Evolutionary conservation across 2,888 invertebrate genomes (phyloP).

Genomic region (Ornithoptera priamus): DNA sequence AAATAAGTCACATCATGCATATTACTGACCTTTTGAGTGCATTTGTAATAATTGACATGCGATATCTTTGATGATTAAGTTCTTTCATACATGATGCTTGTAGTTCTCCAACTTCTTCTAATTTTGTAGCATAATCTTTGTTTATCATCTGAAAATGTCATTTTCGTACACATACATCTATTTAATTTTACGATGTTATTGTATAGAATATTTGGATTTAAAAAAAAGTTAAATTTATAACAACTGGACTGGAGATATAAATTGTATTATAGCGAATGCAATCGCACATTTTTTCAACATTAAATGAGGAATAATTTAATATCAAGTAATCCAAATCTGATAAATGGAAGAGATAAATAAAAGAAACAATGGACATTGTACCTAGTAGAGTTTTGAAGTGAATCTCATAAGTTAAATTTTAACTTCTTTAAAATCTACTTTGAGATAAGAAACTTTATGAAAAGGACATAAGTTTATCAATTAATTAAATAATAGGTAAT

Average conservation of each 20-base stretch:
- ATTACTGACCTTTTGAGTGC: conserved; percentile 87
- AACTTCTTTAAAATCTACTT: neutral
- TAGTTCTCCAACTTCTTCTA: conserved; percentile 90
- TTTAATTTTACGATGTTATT: neutral
- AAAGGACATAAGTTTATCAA: conserved; percentile 16
- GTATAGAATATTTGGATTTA: neutral
- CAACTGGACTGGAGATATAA: neutral
- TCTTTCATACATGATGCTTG: conserved; percentile 94
- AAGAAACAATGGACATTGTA: neutral
- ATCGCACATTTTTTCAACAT: neutral
- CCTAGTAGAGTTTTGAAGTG: neutral
- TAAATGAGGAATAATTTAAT: neutral
- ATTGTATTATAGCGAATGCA: neutral
- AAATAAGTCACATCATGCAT: neutral
- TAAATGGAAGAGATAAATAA: conserved; percentile 1
- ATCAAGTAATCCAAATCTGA: conserved; percentile 3
- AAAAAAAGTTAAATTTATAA: neutral
- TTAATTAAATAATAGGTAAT: conserved; percentile 26
- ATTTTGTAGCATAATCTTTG: conserved; percentile 89
- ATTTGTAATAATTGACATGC: conserved; percentile 89
- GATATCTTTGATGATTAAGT: conserved; percentile 94
- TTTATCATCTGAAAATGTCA: conserved; percentile 82
- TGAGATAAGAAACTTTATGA: conserved; percentile 5
- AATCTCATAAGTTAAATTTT: neutral
- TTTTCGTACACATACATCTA: neutral